Evolutionary conservation across 2,888 invertebrate species (phyloP).

Genomic region (Myathropa florea): DNA sequence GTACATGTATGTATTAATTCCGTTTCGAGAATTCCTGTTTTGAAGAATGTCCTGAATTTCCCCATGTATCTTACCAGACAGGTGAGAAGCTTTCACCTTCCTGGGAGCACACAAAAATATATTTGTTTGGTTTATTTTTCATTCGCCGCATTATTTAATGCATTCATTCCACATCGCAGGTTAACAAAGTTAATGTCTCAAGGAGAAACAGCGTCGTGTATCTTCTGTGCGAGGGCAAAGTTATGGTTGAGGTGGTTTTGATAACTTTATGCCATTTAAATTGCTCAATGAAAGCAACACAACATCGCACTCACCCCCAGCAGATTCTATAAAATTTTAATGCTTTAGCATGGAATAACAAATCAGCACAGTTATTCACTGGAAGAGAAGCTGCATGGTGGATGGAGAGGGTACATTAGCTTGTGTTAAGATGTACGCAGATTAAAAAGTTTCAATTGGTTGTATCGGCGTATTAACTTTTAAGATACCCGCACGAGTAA

Average conservation of each 20-base stretch:
- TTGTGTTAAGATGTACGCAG: slow-evolving; percentile 26
- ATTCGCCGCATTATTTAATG: slow-evolving; percentile 1
- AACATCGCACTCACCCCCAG: slow-evolving; percentile 12
- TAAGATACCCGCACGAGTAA: slow-evolving; percentile 22
- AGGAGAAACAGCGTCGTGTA: not conserved
- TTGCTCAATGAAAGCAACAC: slow-evolving; percentile 51
- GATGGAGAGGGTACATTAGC: not conserved
- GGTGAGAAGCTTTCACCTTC: not conserved
- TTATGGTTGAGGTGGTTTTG: slow-evolving; percentile 39
- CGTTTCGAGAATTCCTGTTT: too few species aligned
- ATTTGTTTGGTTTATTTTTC: not conserved
- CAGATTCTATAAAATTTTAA: slow-evolving; percentile 43
- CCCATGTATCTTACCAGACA: too few species aligned
- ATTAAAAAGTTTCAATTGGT: slow-evolving; percentile 52
- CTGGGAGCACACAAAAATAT: not conserved
- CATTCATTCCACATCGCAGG: not conserved
- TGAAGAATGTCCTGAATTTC: too few species aligned
- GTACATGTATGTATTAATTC: not conserved
- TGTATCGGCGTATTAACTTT: slow-evolving; percentile 32
- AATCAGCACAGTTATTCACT: slow-evolving; percentile 36
- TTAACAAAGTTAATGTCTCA: slow-evolving; percentile 11
- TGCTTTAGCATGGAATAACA: slow-evolving; percentile 45
- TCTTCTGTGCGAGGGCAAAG: slow-evolving; percentile 17
- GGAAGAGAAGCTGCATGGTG: not conserved
- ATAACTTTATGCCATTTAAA: slow-evolving; percentile 62